Conservation (phyloP, 1,140 invertebrate genomes). For the Drosophila rufa region DNA sequence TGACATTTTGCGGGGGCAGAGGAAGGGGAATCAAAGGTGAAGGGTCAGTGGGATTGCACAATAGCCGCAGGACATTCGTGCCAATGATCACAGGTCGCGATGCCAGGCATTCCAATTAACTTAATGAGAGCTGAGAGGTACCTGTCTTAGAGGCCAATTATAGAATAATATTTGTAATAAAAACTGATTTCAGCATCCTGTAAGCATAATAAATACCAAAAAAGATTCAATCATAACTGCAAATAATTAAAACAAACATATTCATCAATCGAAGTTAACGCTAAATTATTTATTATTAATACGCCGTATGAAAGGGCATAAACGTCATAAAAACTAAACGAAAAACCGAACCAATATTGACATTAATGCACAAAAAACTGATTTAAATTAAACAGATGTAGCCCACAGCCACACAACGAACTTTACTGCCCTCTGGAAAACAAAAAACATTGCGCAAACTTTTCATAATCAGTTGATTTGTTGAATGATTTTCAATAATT, state of each 20-base stretch:
- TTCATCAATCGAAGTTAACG: background rate
- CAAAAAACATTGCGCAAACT: slow-evolving; percentile 15
- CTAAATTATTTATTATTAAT: background rate
- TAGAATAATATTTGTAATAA: too few relatives aligned
- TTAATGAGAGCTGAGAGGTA: too few relatives aligned
- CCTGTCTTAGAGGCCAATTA: too few relatives aligned
- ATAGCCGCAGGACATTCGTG: slow-evolving; percentile 14
- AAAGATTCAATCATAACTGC: too few relatives aligned
- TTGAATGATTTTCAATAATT: slow-evolving; percentile 42
- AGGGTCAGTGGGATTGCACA: background rate
- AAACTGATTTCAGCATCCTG: too few relatives aligned
- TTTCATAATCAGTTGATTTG: slow-evolving; percentile 35
- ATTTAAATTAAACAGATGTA: slow-evolving; percentile 31
- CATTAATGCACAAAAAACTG: slow-evolving; percentile 18
- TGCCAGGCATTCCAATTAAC: slow-evolving; percentile 7
- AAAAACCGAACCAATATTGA: slow-evolving; percentile 5
- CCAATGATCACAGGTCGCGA: background rate
- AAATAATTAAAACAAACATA: background rate
- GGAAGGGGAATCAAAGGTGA: background rate
- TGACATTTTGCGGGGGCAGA: background rate
- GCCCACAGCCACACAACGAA: slow-evolving; percentile 1
- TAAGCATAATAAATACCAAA: too few relatives aligned
- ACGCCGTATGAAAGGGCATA: background rate
- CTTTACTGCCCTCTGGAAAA: background rate
- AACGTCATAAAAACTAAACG: slow-evolving; percentile 9